Evolutionary conservation across 2,888 invertebrate species (phyloP).

Genomic region (Eutolmus rufibarbis): DNA sequence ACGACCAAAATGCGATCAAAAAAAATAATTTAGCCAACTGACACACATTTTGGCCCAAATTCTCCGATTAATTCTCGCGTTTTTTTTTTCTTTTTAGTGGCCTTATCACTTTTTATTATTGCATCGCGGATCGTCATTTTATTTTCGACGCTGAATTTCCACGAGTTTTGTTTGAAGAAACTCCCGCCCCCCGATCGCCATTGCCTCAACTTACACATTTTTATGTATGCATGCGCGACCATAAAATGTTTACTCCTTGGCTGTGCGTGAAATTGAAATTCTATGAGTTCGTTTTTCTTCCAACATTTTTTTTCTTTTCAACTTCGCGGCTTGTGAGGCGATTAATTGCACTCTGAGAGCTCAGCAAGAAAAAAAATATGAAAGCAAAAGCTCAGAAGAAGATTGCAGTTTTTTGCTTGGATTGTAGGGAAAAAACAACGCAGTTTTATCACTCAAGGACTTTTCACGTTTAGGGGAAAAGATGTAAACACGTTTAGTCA

Average conservation of each 20-base stretch:
- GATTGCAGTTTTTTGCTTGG: neutral
- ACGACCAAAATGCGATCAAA: neutral
- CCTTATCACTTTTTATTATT: neutral
- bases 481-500: neutral
- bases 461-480: neutral
- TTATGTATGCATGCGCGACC: neutral
- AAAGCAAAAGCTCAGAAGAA: neutral
- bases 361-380: neutral
- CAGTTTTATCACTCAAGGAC: neutral
- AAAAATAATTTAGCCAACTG: constrained; percentile 24
- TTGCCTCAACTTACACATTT: neutral
- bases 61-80: neutral
- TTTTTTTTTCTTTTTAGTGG: neutral
- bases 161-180: neutral
- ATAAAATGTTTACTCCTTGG: neutral
- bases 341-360: neutral
- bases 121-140: neutral
- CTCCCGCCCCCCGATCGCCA: neutral
- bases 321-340: neutral
- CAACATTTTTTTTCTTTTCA: neutral
- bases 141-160: neutral
- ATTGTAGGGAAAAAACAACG: neutral
- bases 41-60: constrained; percentile 25
- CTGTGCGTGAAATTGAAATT: neutral
- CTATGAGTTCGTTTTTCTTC: neutral